Evolutionary conservation across 1,140 invertebrate species (phyloP).

Genomic region (Popillia japonica): DNA sequence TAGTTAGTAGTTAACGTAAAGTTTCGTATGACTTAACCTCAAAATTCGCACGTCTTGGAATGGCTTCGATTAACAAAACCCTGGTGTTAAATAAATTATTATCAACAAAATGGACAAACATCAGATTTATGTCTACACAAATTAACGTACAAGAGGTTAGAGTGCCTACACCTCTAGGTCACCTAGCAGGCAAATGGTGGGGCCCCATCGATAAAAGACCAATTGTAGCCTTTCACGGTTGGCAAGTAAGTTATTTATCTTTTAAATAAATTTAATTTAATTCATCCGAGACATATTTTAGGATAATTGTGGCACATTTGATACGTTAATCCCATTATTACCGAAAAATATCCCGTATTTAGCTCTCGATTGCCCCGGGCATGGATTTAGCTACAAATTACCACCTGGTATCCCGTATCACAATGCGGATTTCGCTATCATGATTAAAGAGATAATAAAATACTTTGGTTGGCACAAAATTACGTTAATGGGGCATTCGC

Average conservation of each 20-base stretch:
- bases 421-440: slow-evolving; percentile 64
- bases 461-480: slow-evolving; percentile 75
- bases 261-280: too few species aligned
- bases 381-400: slow-evolving; percentile 73
- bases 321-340: slow-evolving; percentile 70
- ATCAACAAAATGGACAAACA: background rate
- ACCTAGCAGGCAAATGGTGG: slow-evolving; percentile 75
- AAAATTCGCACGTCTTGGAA: too few species aligned
- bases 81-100: background rate
- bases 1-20: too few species aligned
- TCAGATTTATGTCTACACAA: background rate
- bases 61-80: too few species aligned
- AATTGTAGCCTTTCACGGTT: slow-evolving; percentile 76
- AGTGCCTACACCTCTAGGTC: slow-evolving; percentile 72
- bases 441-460: slow-evolving; percentile 67
- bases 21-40: too few species aligned
- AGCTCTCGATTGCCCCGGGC: slow-evolving; percentile 74
- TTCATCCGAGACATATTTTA: too few species aligned
- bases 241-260: too few species aligned
- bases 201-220: slow-evolving; percentile 69
- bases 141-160: slow-evolving; percentile 64
- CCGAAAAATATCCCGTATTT: slow-evolving; percentile 66
- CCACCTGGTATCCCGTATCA: slow-evolving; percentile 70
- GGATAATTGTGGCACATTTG: slow-evolving; percentile 78
- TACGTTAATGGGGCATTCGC: slow-evolving; percentile 71